phyloP scores from a whole-genome alignment of 2,888 invertebrate genomes.

The Zhuqinia jingwanae region DNA sequence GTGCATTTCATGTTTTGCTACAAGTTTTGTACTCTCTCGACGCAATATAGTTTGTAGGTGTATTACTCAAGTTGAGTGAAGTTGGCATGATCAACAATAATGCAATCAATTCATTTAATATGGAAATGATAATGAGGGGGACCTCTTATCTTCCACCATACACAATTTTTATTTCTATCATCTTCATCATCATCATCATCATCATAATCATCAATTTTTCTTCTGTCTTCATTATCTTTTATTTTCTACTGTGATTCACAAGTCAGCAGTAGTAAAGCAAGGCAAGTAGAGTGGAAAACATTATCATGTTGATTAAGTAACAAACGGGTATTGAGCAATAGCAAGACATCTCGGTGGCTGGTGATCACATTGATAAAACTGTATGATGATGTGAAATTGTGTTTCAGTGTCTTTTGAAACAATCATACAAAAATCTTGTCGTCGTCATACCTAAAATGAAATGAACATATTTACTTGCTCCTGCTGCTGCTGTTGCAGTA shows the following conservation, averaged over 20 bases:
- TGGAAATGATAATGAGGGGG: constrained; percentile 5
- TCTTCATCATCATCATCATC: constrained; percentile 24
- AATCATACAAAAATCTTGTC: constrained; percentile 40
- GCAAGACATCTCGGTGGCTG: neutral
- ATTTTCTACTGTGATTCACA: neutral
- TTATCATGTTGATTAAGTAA: constrained; percentile 7
- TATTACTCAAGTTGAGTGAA: constrained; percentile 26
- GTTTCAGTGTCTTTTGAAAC: constrained; percentile 42
- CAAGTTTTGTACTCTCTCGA: neutral
- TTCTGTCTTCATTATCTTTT: constrained; percentile 10
- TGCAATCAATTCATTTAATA: constrained; percentile 49
- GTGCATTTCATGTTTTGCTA: neutral
- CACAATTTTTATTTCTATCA: constrained; percentile 29
- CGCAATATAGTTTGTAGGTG: too few relatives aligned
- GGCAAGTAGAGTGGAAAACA: neutral
- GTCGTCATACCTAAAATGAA: constrained; percentile 3
- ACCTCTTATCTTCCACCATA: constrained; percentile 27
- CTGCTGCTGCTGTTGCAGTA: neutral
- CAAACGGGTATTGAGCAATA: constrained; percentile 18
- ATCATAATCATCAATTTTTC: neutral
- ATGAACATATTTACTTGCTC: neutral
- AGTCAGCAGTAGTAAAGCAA: neutral
- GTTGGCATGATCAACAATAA: constrained; percentile 50
- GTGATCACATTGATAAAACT: constrained; percentile 2
- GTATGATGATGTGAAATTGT: constrained; percentile 13